A percentile compares a stretch with the other conserved stretches of the same genome.
Evolutionary conservation across 2,113 vertebrate species (phyloP).

Genomic region (Rousettus leschenaultii): DNA sequence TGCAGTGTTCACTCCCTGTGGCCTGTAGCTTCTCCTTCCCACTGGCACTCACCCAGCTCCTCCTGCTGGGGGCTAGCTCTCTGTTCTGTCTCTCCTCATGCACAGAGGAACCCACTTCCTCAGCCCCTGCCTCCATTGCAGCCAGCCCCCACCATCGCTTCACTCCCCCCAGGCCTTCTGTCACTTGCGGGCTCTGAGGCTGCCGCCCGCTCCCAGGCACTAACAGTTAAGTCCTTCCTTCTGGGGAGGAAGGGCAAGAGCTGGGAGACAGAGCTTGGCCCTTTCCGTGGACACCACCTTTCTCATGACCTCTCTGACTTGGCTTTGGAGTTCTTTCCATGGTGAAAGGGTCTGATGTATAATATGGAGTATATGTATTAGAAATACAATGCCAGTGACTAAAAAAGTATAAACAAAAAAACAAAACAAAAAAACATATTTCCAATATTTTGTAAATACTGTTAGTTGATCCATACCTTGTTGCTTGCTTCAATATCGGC

Average conservation of each 20-base stretch:
- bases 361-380: not conserved
- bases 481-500: constrained; percentile 87
- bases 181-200: not conserved
- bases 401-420: not conserved
- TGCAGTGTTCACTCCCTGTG: not conserved
- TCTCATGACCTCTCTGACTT: not conserved
- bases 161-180: not conserved
- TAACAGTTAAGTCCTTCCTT: not conserved
- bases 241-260: too few relatives aligned
- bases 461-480: constrained; percentile 82
- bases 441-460: not conserved
- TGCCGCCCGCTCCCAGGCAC: not conserved
- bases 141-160: not conserved
- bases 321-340: not conserved
- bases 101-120: not conserved
- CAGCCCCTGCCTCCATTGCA: not conserved
- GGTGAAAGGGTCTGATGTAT: not conserved
- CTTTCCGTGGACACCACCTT: not conserved
- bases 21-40: not conserved
- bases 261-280: not conserved
- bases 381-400: constrained; percentile 44
- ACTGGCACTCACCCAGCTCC: not conserved
- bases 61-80: not conserved
- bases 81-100: not conserved
- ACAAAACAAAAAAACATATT: not conserved